These are phyloP conservation scores for Thunnus thynnus DNA, from an alignment of 2,113 vertebrate genomes.

Conservation along the genomic window DNA sequence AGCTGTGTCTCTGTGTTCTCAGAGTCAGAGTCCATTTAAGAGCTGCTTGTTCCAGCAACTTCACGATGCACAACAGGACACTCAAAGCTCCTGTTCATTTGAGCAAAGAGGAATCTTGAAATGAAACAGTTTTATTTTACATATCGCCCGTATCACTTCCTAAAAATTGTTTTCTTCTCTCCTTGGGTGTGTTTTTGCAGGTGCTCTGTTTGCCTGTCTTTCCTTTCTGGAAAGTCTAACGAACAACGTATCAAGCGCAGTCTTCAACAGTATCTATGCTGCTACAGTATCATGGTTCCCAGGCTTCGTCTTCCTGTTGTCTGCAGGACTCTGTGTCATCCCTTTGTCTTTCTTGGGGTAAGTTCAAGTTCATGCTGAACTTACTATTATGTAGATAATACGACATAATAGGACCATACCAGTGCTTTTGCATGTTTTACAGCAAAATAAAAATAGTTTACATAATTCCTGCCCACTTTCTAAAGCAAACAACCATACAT, in stretches of 20 bases:
- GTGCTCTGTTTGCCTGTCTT: constrained; percentile 92
- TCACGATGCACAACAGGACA: constrained; percentile 12
- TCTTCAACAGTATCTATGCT: constrained; percentile 91
- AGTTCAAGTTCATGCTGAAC: constrained; percentile 63
- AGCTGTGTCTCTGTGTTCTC: constrained; percentile 43
- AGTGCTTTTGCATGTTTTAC: neutral
- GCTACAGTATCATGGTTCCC: constrained; percentile 90
- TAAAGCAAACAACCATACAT: neutral
- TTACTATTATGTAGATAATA: neutral
- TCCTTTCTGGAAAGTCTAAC: constrained; percentile 90
- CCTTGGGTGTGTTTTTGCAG: constrained; percentile 75
- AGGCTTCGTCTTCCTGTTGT: constrained; percentile 91
- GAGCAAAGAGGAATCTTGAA: neutral
- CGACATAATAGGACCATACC: neutral
- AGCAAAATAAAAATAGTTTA: neutral
- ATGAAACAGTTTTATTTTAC: neutral
- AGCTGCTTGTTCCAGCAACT: neutral
- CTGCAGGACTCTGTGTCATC: constrained; percentile 87
- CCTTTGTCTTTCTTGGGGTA: constrained; percentile 89
- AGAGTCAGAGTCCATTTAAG: constrained; percentile 47
- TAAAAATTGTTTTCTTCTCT: neutral
- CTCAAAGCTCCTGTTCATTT: constrained; percentile 10
- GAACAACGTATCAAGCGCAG: constrained; percentile 69
- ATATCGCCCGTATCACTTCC: neutral
- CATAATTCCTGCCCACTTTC: neutral